Percentiles rank a stretch among this genome's conserved stretches.
phyloP scores from a whole-genome alignment of 1,140 invertebrate genomes.

The Pristionchus pacificus region DNA sequence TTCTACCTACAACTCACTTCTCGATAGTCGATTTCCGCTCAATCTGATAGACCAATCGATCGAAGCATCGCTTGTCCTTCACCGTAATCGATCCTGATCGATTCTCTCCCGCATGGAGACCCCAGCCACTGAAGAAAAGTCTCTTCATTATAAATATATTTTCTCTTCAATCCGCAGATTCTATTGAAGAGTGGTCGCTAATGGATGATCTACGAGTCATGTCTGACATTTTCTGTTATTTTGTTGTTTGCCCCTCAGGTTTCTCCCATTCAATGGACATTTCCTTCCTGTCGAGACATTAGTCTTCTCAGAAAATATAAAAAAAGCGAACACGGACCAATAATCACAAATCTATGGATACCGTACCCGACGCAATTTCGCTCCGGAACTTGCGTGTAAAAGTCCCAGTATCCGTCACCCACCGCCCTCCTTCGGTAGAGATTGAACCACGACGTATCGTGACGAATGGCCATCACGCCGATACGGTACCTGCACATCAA shows the following conservation, averaged over 20 bases:
- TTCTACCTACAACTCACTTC: too few relatives aligned
- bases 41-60: conserved; percentile 52
- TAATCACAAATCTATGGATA: background rate
- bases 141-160: background rate
- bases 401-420: conserved; percentile 54
- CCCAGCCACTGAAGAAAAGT: conserved; percentile 43
- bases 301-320: background rate
- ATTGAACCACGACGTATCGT: conserved; percentile 53
- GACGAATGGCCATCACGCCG: conserved; percentile 46
- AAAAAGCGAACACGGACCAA: background rate
- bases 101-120: conserved; percentile 55
- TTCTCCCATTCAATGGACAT: background rate
- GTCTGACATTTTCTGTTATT: background rate
- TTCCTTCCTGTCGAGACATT: background rate
- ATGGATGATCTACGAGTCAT: background rate
- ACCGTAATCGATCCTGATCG: conserved; percentile 54
- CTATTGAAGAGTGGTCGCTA: too few relatives aligned
- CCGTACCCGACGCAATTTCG: conserved; percentile 52
- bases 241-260: background rate
- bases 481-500: conserved; percentile 30
- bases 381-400: conserved; percentile 56
- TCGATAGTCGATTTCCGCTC: conserved; percentile 51
- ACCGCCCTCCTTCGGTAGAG: conserved; percentile 49
- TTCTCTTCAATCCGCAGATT: too few relatives aligned
- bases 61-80: conserved; percentile 56